A percentile compares a stretch with the other conserved stretches of the same genome.
Evolutionary conservation across 2,797 vertebrate genomes (phyloP).

Genomic region (Sphenopsis melanotis): DNA sequence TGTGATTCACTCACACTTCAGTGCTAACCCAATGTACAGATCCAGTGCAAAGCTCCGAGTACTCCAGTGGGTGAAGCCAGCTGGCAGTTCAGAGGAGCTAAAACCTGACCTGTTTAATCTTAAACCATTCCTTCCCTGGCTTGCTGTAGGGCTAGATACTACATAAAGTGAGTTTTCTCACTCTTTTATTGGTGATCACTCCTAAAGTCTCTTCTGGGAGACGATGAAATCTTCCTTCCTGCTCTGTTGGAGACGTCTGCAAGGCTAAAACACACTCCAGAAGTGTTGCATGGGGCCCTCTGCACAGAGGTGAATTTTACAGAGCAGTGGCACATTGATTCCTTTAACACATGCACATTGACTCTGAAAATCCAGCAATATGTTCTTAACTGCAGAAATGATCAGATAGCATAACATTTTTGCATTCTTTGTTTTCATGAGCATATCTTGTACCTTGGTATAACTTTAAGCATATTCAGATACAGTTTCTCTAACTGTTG

Average conservation of each 20-base stretch:
- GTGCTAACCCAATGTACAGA: neutral
- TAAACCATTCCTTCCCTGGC: neutral
- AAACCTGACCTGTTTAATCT: neutral
- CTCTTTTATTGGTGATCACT: neutral
- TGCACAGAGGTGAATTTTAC: neutral
- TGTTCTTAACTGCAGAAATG: neutral
- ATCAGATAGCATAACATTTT: neutral
- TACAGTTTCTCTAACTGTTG: neutral
- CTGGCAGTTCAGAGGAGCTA: neutral
- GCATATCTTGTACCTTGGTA: neutral
- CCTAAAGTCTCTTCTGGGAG: neutral
- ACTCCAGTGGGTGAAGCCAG: neutral
- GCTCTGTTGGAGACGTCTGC: neutral
- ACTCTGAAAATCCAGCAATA: neutral
- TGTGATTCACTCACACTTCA: slow-evolving; percentile 1
- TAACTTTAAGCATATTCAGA: neutral
- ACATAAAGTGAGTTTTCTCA: neutral
- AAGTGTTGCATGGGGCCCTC: neutral
- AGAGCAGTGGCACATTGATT: neutral
- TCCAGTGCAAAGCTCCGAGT: neutral
- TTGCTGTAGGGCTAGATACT: neutral
- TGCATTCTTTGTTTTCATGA: neutral
- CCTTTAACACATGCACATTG: neutral
- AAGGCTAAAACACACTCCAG: neutral
- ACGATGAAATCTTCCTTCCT: neutral